Base-by-base conservation (phyloP, 2,888 invertebrate species). In the Byasa hedistus region DNA sequence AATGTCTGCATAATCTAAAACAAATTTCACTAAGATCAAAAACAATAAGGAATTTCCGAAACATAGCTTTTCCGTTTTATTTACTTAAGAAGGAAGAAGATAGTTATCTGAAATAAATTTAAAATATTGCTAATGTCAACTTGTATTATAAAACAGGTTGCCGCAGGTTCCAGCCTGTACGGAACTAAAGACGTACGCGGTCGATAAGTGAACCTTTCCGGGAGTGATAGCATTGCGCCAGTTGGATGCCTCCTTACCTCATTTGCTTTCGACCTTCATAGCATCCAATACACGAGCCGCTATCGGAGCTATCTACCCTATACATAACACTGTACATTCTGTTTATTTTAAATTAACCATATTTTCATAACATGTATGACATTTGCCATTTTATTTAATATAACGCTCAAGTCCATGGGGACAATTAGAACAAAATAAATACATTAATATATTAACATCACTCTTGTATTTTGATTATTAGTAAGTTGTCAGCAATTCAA, bases 271-370 rank as follows among this genome's bases (percentile, higher is more conserved):
- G 73, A 73, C 79, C 79, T 80, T 79, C 32, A 23, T 10, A 39
- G 21, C 32, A 36, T 32, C 59, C 54, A 48, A 54, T 62, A 61
- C 57, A 62, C 27, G 80, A 78, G 81, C 78, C 75, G 74, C 76
- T 76, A 76, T 84, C 85, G 66, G 62, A 84, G 75, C 19, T 39
- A 57, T 57, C 60, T 23, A 27, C n/a, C n/a, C 39, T 23, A 23
- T 59, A 59, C 36, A 57, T 27, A 27, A 36, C 19, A 39, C 61
- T 69, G 36, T 27, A 57, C 36, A 57, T 21, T 8, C 7, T 15
- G 32, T n/a, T 57, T 36, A 57, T 57, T 19, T 36, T 57, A 56
- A 56, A 56, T 17, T 27, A 32, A 57, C 21, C 10, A 32, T n/a
- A n/a, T 57, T 57, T 57, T 57, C 24, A 32, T 32, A 56, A 56